phyloP scores from a whole-genome alignment of 2,888 invertebrate genomes.

The Trachelus troglodyta region DNA sequence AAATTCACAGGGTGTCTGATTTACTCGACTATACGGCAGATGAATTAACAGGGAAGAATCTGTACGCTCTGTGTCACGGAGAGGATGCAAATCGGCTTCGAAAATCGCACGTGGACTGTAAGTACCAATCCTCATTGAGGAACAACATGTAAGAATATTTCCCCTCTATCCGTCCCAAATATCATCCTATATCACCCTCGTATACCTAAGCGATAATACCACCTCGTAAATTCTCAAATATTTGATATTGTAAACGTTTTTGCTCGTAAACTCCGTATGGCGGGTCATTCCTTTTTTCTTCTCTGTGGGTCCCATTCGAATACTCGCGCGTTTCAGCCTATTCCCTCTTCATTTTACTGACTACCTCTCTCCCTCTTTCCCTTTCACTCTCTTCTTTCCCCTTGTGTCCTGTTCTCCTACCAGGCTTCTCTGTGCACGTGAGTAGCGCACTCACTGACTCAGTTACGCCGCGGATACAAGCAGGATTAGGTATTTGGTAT shows the following conservation, averaged over 20 bases:
- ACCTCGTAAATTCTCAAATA: constrained; percentile 40
- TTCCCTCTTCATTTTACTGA: constrained; percentile 7
- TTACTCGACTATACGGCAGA: constrained; percentile 93
- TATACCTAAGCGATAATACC: constrained; percentile 1
- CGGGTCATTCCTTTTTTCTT: constrained; percentile 32
- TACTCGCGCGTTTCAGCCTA: constrained; percentile 36
- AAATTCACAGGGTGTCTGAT: constrained; percentile 82
- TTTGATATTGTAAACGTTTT: constrained; percentile 53
- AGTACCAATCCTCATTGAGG: constrained; percentile 68
- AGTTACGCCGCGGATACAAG: constrained; percentile 36
- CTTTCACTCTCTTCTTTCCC: no score
- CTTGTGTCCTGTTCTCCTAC: background rate
- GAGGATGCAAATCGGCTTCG: constrained; percentile 94
- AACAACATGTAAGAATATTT: no score
- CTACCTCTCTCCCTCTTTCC: no score
- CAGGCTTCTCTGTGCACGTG: background rate
- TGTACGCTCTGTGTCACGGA: constrained; percentile 95
- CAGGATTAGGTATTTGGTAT: constrained; percentile 60
- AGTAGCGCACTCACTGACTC: no score
- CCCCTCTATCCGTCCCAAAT: background rate
- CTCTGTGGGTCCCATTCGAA: constrained; percentile 35
- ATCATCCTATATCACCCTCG: background rate
- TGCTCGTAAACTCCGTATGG: constrained; percentile 44
- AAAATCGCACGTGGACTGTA: constrained; percentile 95
- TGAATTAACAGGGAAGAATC: constrained; percentile 91